Base-by-base conservation (phyloP, 37 sponge, comb jelly and placozoan species). In the Sycon ciliatum region DNA sequence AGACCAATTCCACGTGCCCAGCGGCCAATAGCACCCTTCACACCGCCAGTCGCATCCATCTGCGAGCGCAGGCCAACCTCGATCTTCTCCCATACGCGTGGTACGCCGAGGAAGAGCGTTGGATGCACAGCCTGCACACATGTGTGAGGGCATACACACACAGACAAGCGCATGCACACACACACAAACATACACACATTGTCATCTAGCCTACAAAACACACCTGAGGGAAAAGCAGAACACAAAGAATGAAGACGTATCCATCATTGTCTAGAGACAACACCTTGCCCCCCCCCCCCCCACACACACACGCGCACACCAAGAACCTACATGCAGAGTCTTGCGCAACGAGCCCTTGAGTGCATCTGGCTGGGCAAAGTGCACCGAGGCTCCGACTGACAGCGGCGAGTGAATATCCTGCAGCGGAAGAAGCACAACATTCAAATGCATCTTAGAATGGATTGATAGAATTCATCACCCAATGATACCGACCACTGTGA, bases 51-150 rank as follows among this genome's bases (percentile, higher is more conserved):
- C 29, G 76, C 78, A 13, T 38, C 60, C 0, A 83, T 32, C 60
- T 78, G 60, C 36, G 24, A 13, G 46, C 90, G 80, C 23, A 95
- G 36, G 30, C 67, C 76, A 13, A 87, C 92, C 56, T 77, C 84
- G 33, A 95, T 74, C 75, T 95, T 95, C 72, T 95, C 97, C 97
- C 97, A 95, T 3, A 95, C 97, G 13, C 92, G 78, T 11, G 97
- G 97, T 24, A 95, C 97, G 26, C 89, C 97, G 63, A 95, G 73
- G 71, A 95, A 88, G 42, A 78, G 60, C 0, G 92, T 87, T 26
- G 97, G 97, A 11, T 81, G 66, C 5, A 95, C 97, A 42, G 85
- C 89, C 89, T 95, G 80, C 0, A 2, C 3, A n/a, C 49, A 42
- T n/a, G n/a, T n/a, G n/a, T n/a, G n/a, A n/a, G n/a, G n/a, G n/a